Evolutionary conservation across 2,888 invertebrate genomes (phyloP), one percentile per base, ranked within the genome.

Genomic region (Lathronympha strigana): DNA sequence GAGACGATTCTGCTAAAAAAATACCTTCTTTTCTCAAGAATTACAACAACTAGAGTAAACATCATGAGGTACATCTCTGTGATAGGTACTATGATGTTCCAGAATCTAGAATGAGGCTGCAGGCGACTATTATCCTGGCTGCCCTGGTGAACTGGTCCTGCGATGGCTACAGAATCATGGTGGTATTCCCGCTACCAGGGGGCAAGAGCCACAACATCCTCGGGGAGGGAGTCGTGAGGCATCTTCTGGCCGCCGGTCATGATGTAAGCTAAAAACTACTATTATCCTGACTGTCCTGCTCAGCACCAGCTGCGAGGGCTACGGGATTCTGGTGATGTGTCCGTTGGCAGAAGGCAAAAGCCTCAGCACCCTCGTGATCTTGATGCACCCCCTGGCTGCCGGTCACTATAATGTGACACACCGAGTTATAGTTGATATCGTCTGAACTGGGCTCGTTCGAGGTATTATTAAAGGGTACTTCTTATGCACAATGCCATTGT

Each of bases 221-320:
- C 1, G 84, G 83, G 0, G 74, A 80, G 31, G 83, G 76, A 2
- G 68, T 76, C 2, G 79, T 82, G 6, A 73, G 71, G 49, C 71
- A 76, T 68, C 69, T 84, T 4, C 67, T 80, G 21, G 71, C 76
- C 19, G 83, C 80, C 53, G 85, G 83, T 4, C 83, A 85, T 67
- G 77, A 84, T 76, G 84, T 77, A 57, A 62, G 43, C 19, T 40
- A 1, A 8, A 6, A 15, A 13, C n/a, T n/a, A 17, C 4, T 17
- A 40, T 40, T n/a, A 5, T 40, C 40, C 40, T 40, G 15, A 15
- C n/a, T 4, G 6, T 8, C 40, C 17, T 40, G 40, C 6, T 40
- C 15, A 6, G 0, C 54, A 67, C 54, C 49, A 6, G n/a, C 38
- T 61, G 75, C 66, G 70, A 75, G 5, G 75, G 75, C 8, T 79